Evolutionary conservation across 2,888 invertebrate species (phyloP), one percentile per base, ranked within the genome.

Genomic region (Drosophila planitibia): DNA sequence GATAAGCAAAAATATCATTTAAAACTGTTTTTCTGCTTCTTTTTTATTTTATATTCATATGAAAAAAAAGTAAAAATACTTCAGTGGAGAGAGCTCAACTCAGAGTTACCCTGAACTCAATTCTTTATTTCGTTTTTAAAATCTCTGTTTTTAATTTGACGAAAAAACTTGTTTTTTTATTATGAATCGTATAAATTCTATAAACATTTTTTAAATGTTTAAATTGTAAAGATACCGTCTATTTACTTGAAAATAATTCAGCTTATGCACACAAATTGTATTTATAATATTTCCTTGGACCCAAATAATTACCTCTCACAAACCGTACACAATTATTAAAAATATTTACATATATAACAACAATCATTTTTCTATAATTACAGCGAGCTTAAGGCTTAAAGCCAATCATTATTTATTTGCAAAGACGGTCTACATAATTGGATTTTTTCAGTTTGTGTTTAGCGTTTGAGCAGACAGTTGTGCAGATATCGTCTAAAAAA

Each of bases 111-210:
- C 47, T 25, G 9, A 16, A 25, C 25, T 16, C 7, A 25, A 16
- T 25, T 47, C 47, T 47, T 4, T 16, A 16, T 9, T 47, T 25
- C 47, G 9, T 16, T 9, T 3, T 16, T 25, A 9, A 47, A 47
- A 25, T 25, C 25, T 25, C 7, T 4, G 10, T 41, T n/a, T 10
- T 41, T 10, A n/a, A n/a, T n/a, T n/a, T n/a, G 2, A 25, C 4
- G 4, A 47, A 47, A 0, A 47, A 7, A 7, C 4, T 16, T 0
- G 0, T 16, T 9, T 16, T 16, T 47, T 9, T 2, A 16, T 9
- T 25, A 4, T 47, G 2, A 14, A 25, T 25, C 16, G 7, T 14
- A 47, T 14, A 47, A 47, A 47, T 47, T 47, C 16, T 4, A 44
- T 12, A 12, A 22, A 22, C 22, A 22, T 22, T 22, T 22, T 22